Evolutionary conservation across 2,113 vertebrate genomes (phyloP), one percentile per base, ranked within the genome.

Genomic region (Chlorodrepanis virens): DNA sequence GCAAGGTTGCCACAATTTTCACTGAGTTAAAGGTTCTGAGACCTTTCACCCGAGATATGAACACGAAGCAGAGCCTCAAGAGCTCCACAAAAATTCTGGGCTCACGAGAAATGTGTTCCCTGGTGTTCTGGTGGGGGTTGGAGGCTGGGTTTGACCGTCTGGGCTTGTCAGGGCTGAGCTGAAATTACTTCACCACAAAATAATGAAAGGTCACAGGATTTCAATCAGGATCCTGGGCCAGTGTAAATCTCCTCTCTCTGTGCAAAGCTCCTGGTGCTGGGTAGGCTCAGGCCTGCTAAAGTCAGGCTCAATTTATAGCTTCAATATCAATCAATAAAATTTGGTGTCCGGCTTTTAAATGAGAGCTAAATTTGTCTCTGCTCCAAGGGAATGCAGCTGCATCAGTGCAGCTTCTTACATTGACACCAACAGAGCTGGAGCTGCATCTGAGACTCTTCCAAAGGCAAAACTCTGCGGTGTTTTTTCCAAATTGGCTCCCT

Each of bases 131-230:
- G 23, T 25, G 31, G 71, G 44, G 72, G 39, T n/a, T 84, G 72
- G 65, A 83, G 80, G 69, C 37, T 29, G 74, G 18, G 54, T 22
- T 75, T 25, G 57, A 76, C 44, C 1, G 0, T 6, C 68, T 22
- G 33, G 52, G 56, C 35, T 33, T 57, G 76, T 71, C 81, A 69
- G 78, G 2, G 57, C 69, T 33, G 61, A 8, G 11, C 57, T 59
- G 83, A 56, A 96, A 91, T 86, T 39, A 77, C 76, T 83, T 42
- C 64, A 42, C 35, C 64, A 47, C 45, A 4, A 82, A 79, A 45
- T 61, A 89, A 87, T 33, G 87, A 72, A 91, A 96, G 89, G 93
- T 96, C 94, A 82, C 40, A 63, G 92, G 59, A 95, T 76, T 96
- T 94, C 95, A 87, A 67, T 95, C 87, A 76, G 71, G 63, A 29